These are phyloP conservation scores for Hephaestus fuliginosus DNA, from an alignment of 2,797 vertebrate genomes.

Conservation along the genomic window DNA sequence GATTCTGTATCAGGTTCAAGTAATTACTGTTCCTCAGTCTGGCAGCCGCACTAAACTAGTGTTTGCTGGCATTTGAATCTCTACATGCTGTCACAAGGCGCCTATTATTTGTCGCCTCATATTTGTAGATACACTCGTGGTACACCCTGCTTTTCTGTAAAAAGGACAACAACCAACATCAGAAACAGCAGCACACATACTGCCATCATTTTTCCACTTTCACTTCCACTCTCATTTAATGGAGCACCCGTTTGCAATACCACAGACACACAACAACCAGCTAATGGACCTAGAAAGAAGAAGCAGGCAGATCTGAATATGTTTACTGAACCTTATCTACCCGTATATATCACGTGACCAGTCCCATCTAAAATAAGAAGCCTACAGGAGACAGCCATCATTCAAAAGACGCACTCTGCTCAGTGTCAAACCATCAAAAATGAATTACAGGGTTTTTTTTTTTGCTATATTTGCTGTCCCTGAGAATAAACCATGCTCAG, in stretches of 20 bases:
- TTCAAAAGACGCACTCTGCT: constrained; percentile 20
- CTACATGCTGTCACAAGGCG: background rate
- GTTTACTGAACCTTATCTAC: constrained; percentile 36
- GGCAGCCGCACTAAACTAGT: constrained; percentile 23
- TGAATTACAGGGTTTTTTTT: background rate
- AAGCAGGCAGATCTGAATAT: constrained; percentile 47
- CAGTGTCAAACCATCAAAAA: constrained; percentile 14
- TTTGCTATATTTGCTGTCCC: constrained; percentile 6
- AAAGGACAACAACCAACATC: background rate
- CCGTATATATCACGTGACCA: constrained; percentile 46
- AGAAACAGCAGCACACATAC: background rate
- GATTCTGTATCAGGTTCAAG: constrained; percentile 74
- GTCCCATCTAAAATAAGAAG: constrained; percentile 19
- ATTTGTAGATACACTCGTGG: background rate
- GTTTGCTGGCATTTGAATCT: background rate
- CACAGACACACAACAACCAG: constrained; percentile 22
- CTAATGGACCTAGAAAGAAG: constrained; percentile 40
- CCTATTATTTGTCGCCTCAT: background rate
- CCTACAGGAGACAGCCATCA: constrained; percentile 20
- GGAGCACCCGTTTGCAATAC: background rate
- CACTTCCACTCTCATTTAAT: constrained; percentile 5
- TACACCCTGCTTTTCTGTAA: background rate
- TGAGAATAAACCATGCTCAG: background rate
- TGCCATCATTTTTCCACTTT: background rate
- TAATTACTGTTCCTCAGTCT: constrained; percentile 73